Evolutionary conservation across 2,888 invertebrate species (phyloP).

Genomic region (Nowickia ferox): DNA sequence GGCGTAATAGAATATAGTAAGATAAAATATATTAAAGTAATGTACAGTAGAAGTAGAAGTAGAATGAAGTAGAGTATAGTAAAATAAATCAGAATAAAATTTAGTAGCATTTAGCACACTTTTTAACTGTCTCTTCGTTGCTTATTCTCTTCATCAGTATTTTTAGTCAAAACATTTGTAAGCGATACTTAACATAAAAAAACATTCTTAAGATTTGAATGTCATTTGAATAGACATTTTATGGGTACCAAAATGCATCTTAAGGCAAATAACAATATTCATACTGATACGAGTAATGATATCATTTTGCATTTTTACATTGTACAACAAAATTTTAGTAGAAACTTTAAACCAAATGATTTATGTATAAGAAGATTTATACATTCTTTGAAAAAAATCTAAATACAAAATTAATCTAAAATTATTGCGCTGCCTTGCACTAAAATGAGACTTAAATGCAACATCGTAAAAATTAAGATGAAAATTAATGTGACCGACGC

Average conservation of each 20-base stretch:
- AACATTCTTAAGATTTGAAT: slow-evolving; percentile 33
- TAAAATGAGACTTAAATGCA: slow-evolving; percentile 43
- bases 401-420: slow-evolving; percentile 64
- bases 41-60: too few species aligned
- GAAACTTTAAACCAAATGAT: slow-evolving; percentile 25
- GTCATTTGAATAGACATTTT: slow-evolving; percentile 3
- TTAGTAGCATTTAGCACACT: too few species aligned
- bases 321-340: slow-evolving; percentile 8
- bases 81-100: background rate
- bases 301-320: slow-evolving; percentile 50
- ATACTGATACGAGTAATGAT: slow-evolving; percentile 33
- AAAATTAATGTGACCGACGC: slow-evolving; percentile 27
- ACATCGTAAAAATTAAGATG: slow-evolving; percentile 57
- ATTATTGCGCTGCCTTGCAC: slow-evolving; percentile 39
- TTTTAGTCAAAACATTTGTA: too few species aligned
- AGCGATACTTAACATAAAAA: background rate
- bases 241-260: slow-evolving; percentile 46
- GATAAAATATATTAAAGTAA: too few species aligned
- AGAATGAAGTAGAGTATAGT: background rate
- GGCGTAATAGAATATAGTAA: background rate
- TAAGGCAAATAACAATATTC: slow-evolving; percentile 8
- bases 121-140: too few species aligned
- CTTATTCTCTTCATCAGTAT: too few species aligned
- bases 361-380: background rate
- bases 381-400: slow-evolving; percentile 21